Evolutionary conservation across 2,797 vertebrate genomes (phyloP).

Genomic region (Coregonus ussuriensis): DNA sequence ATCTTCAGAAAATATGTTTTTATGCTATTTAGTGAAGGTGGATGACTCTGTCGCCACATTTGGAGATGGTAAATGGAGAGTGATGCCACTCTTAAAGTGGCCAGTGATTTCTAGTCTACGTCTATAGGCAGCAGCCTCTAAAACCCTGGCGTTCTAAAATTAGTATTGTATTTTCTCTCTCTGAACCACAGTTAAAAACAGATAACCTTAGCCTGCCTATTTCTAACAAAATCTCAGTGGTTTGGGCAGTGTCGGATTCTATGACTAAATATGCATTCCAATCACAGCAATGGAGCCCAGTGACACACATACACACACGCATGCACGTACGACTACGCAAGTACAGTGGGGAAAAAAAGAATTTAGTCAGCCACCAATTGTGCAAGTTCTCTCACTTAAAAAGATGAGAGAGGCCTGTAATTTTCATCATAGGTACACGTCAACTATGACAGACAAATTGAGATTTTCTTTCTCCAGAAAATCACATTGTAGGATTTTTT

Average conservation of each 20-base stretch:
- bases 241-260: not conserved
- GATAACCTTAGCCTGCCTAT: constrained; percentile 4
- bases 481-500: too few relatives aligned
- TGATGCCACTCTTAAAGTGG: constrained; percentile 40
- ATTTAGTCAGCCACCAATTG: too few relatives aligned
- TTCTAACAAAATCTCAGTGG: not conserved
- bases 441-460: too few relatives aligned
- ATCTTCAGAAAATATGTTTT: constrained; percentile 64
- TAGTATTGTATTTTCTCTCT: constrained; percentile 16
- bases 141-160: constrained; percentile 43
- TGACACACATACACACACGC: not conserved
- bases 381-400: too few relatives aligned
- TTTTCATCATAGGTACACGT: too few relatives aligned
- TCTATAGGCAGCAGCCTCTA: not conserved
- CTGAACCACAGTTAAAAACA: constrained; percentile 11
- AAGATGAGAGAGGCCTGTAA: too few relatives aligned
- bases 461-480: too few relatives aligned
- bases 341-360: too few relatives aligned
- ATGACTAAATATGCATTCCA: not conserved
- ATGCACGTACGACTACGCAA: not conserved
- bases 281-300: not conserved
- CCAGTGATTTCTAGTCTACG: too few relatives aligned
- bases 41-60: constrained; percentile 63
- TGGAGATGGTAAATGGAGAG: constrained; percentile 64
- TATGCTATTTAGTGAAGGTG: constrained; percentile 69